phyloP scores from a whole-genome alignment of 2,888 invertebrate species.

The Phengaris alcon region DNA sequence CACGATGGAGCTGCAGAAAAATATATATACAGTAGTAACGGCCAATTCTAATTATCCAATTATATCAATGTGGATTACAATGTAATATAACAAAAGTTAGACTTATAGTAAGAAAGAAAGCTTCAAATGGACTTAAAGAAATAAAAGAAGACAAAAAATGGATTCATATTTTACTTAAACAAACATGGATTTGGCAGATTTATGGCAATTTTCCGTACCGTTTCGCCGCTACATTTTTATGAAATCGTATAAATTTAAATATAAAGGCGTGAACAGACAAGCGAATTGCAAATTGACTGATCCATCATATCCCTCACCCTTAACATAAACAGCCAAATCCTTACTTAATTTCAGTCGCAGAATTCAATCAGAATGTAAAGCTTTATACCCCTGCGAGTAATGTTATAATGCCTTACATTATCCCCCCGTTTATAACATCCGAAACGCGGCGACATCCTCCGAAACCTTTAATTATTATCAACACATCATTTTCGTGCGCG shows the following conservation, averaged over 20 bases:
- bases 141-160: constrained; percentile 4
- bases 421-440: constrained; percentile 62
- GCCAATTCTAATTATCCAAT: constrained; percentile 7
- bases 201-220: constrained; percentile 4
- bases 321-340: constrained; percentile 77
- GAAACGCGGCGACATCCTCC: constrained; percentile 63
- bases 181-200: constrained; percentile 16
- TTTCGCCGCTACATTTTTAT: constrained; percentile 19
- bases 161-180: background rate
- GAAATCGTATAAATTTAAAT: constrained; percentile 27
- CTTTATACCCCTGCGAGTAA: constrained; percentile 72
- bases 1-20: constrained; percentile 17
- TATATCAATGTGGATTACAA: constrained; percentile 14
- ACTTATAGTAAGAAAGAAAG: background rate
- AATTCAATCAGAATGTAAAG: constrained; percentile 78
- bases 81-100: background rate
- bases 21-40: constrained; percentile 27
- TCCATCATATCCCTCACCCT: constrained; percentile 66
- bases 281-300: constrained; percentile 68
- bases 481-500: constrained; percentile 76
- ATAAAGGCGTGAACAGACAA: constrained; percentile 59
- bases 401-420: constrained; percentile 76
- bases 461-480: constrained; percentile 79
- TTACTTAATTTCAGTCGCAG: constrained; percentile 78
- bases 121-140: background rate